Evolutionary conservation across 2,113 vertebrate species (phyloP), one percentile per base, ranked within the genome.

Genomic region (Epinephelus fuscoguttatus): DNA sequence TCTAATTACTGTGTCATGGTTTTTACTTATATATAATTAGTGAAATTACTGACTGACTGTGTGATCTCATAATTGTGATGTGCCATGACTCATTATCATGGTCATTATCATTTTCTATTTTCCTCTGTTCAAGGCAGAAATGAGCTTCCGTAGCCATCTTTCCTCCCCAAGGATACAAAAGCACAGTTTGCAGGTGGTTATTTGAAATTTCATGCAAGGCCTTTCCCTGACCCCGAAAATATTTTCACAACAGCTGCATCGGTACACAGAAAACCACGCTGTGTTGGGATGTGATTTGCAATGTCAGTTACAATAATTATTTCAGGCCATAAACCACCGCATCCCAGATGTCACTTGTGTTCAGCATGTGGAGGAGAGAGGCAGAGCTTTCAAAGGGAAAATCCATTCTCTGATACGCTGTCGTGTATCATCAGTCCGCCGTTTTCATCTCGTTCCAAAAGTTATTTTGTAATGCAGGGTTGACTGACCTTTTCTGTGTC

Each of bases 231-330:
- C 45, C 75, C n/a, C 14, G 6, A 30, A 73, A 77, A 76, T 52
- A 66, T 17, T 80, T 30, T 42, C 19, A 68, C 52, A 60, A 67
- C 75, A 85, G 71, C 62, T 83, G 72, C 67, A 42, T 15, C 2
- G 3, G 50, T 40, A 69, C 45, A 55, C 25, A 42, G 19, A 70
- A 75, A 37, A 49, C 21, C 4, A 18, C 6, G 27, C n/a, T 6
- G 49, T 13, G 52, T 49, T 50, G 40, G 14, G 2, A 33, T 27
- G 75, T 70, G 30, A 62, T 87, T 56, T 78, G 27, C 40, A 30
- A 56, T 76, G 77, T 81, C 73, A 81, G 37, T 66, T 66, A 25
- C 18, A 74, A 77, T 74, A 80, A 87, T 82, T 80, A 84, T 77
- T 85, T 86, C 15, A 66, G 66, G 52, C 74, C 52, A 42, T 56